Base-by-base conservation (phyloP, 1,140 invertebrate genomes). In the Sycobia sp. region DNA sequence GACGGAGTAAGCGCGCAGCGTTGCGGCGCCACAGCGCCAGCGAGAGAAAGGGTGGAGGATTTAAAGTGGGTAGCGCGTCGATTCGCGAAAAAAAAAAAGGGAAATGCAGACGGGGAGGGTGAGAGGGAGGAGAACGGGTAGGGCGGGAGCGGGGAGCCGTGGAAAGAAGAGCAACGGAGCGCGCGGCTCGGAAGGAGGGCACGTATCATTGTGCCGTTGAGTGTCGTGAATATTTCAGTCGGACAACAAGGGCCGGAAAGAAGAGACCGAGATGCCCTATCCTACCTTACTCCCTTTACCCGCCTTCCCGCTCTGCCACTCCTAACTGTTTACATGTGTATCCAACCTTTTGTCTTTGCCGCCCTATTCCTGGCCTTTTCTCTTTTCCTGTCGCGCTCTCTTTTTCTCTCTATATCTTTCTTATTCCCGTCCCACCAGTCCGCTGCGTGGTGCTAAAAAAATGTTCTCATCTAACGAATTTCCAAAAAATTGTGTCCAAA, bases 221-320 rank as follows among this genome's bases (percentile, higher is more conserved):
- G 71, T 67, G 66, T 65, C 67, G 66, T 73, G 71, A 73, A 73
- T 73, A 73, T 73, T 73, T 73, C 57, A 73, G 62, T 67, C 50
- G 68, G 67, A 69, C 65, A 69, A 62, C 47, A 36, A 49, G 36
- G 18, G 46, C 34, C 16, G 38, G 7, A 47, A 61, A 66, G 64
- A 34, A 34, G 5, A 11, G 13, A 22, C n/a, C 49, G 65, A 20
- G 27, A 47, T 13, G 43, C 39, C 59, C 46, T 65, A 18, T 55
- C 44, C 36, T 38, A 46, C 23, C 54, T 54, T 41, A 10, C 2
- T 41, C 56, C 54, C 39, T 43, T 29, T 50, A 3, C 18, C 41
- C 25, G 34, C 43, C 29, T 50, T 8, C 41, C 46, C 27, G 13
- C 20, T 34, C 43, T 51, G 9, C 25, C 9, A 18, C 34, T 25